Evolutionary conservation across 2,888 invertebrate species (phyloP).

Genomic region (Oligia latruncula): DNA sequence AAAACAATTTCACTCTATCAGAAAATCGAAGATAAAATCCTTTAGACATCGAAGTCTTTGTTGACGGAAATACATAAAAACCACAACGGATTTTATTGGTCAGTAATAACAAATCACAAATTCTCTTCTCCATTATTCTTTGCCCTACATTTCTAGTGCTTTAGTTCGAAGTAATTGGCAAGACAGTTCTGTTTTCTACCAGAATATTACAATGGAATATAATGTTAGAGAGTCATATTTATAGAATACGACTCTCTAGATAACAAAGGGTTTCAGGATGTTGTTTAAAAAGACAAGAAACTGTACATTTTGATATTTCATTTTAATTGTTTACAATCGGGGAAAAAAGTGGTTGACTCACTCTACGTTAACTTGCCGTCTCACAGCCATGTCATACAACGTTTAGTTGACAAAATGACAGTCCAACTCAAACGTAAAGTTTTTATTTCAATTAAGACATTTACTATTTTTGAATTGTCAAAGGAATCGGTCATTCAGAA

Average conservation of each 20-base stretch:
- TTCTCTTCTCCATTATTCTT: neutral
- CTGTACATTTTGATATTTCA: neutral
- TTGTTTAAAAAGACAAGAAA: neutral
- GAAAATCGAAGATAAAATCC: neutral
- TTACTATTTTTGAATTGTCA: neutral
- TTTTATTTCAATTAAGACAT: neutral
- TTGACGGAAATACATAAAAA: constrained; percentile 13
- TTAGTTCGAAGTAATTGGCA: constrained; percentile 10
- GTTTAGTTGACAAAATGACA: neutral
- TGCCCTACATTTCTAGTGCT: neutral
- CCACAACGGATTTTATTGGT: constrained; percentile 14
- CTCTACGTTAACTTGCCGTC: neutral
- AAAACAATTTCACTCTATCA: neutral
- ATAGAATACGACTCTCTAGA: neutral
- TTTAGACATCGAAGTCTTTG: constrained; percentile 1
- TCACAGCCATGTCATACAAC: neutral
- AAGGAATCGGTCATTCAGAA: neutral
- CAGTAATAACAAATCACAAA: constrained; percentile 24
- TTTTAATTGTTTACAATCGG: neutral
- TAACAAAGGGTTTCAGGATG: neutral
- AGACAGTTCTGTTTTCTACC: neutral
- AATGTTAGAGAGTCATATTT: neutral
- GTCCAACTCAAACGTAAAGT: neutral
- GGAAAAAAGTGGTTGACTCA: neutral
- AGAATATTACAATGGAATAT: neutral